A percentile compares a stretch with the other conserved stretches of the same genome.
Conservation (phyloP, 2,113 vertebrate genomes). For the Apaloderma vittatum region DNA sequence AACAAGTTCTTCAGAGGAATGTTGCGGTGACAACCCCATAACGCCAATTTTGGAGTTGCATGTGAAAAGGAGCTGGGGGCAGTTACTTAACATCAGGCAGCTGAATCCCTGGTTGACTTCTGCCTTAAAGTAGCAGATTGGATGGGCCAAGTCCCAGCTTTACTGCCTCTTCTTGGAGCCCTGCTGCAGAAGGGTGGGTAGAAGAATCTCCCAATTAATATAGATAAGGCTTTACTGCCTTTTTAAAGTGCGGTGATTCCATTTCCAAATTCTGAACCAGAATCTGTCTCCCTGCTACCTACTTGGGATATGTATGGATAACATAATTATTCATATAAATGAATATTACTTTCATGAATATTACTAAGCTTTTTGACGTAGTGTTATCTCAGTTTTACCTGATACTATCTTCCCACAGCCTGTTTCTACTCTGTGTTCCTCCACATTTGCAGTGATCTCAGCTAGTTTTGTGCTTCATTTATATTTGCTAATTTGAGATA, state of each 20-base stretch:
- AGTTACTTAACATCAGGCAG: background rate
- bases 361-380: background rate
- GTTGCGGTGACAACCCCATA: background rate
- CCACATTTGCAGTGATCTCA: background rate
- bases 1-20: background rate
- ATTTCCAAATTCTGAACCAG: background rate
- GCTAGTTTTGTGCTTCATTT: background rate
- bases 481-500: constrained; percentile 16
- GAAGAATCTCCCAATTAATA: background rate
- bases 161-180: background rate
- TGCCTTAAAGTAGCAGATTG: background rate
- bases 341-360: background rate
- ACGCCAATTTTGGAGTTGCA: background rate
- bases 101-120: background rate
- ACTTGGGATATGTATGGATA: background rate
- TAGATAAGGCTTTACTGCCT: background rate
- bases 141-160: background rate
- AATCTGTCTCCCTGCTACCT: background rate
- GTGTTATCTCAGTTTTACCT: background rate
- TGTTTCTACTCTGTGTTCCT: background rate
- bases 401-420: background rate
- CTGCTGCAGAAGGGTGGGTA: background rate
- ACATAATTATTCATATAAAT: background rate
- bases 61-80: background rate
- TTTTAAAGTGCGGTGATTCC: background rate